These are phyloP conservation scores for Amiota minor DNA, from an alignment of 2,888 invertebrate species.

Conservation along the genomic window DNA sequence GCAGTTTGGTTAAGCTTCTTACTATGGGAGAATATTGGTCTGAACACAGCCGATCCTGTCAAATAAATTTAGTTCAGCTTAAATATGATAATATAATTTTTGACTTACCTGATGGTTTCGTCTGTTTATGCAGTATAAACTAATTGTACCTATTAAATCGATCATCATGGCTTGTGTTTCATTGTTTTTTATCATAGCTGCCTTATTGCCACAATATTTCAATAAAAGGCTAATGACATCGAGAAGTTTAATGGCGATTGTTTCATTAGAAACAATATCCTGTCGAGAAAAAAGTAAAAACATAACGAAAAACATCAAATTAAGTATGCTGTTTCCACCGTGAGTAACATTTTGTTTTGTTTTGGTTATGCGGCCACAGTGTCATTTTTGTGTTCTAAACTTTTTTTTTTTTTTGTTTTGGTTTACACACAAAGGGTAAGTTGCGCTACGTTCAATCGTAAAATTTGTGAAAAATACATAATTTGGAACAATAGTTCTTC, in stretches of 20 bases:
- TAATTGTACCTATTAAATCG: constrained; percentile 73
- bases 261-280: constrained; percentile 71
- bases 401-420: no score
- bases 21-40: constrained; percentile 72
- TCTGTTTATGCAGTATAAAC: constrained; percentile 73
- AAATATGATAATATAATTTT: not conserved
- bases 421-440: no score
- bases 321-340: no score
- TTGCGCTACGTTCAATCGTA: no score
- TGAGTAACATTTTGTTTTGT: no score
- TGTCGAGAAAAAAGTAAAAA: constrained; percentile 47
- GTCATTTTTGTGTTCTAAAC: no score
- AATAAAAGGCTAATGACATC: constrained; percentile 72
- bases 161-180: constrained; percentile 72
- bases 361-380: no score
- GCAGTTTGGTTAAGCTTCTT: constrained; percentile 72
- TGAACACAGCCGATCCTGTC: constrained; percentile 69
- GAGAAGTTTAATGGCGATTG: constrained; percentile 69
- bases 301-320: not conserved
- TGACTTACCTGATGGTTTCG: constrained; percentile 69
- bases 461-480: no score
- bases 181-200: constrained; percentile 61
- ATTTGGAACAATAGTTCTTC: no score
- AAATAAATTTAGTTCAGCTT: constrained; percentile 23
- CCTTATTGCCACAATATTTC: constrained; percentile 66